Evolutionary conservation across 30 jellyfish, hydroid and myxozoan genomes (phyloP).

Genomic region (Pelagia noctiluca): DNA sequence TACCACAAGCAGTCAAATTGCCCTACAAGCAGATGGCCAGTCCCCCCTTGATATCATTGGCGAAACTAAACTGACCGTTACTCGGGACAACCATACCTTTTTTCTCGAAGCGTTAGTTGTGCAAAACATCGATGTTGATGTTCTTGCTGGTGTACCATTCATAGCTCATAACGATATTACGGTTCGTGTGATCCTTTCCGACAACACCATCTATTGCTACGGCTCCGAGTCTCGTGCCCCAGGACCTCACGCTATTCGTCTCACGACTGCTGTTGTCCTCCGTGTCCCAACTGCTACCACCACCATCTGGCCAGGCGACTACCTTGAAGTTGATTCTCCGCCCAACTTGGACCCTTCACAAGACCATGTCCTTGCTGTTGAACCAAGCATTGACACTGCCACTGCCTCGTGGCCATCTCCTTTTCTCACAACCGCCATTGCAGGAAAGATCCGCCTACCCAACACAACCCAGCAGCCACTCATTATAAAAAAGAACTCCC

Average conservation of each 20-base stretch:
- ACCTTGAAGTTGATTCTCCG: not conserved
- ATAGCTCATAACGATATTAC: conserved; percentile 9
- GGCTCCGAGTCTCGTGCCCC: not conserved
- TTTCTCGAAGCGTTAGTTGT: conserved; percentile 6
- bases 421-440: not conserved
- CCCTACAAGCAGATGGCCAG: conserved; percentile 4
- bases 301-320: conserved; percentile 1
- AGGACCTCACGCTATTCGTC: not conserved
- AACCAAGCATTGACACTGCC: too few species aligned
- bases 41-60: not conserved
- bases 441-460: too few species aligned
- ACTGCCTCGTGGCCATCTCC: conserved; percentile 37
- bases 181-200: not conserved
- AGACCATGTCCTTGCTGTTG: not conserved
- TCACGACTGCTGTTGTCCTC: not conserved
- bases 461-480: too few species aligned
- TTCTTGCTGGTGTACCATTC: conserved; percentile 20
- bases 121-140: conserved; percentile 9
- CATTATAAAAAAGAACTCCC: conserved; percentile 7
- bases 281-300: not conserved
- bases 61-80: conserved; percentile 2
- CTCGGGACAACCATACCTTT: not conserved
- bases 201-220: not conserved
- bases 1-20: not conserved
- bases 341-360: not conserved